phyloP scores from a whole-genome alignment of 2,113 vertebrate genomes.

The Otus sunia region DNA sequence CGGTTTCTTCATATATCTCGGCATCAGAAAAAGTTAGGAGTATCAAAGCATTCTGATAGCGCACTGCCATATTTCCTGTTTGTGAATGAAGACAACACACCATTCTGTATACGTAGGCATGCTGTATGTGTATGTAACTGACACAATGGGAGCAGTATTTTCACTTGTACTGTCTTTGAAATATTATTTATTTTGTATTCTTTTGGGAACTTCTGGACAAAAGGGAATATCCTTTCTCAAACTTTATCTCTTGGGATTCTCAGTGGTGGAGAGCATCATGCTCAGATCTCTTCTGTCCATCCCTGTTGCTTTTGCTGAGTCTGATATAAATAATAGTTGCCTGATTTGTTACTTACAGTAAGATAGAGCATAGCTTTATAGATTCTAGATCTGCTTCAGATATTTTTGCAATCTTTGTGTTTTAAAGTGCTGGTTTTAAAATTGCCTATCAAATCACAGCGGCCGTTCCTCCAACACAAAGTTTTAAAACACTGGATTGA shows the following conservation, averaged over 20 bases:
- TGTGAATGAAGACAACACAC: conserved; percentile 82
- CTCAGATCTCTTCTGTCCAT: conserved; percentile 59
- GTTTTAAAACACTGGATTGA: conserved; percentile 5
- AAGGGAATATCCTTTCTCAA: conserved; percentile 66
- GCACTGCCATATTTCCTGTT: conserved; percentile 80
- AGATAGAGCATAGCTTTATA: conserved; percentile 64
- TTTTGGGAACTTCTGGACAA: conserved; percentile 77
- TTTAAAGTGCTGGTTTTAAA: conserved; percentile 56
- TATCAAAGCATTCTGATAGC: conserved; percentile 79
- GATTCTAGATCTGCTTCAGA: conserved; percentile 46
- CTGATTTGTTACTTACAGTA: conserved; percentile 69
- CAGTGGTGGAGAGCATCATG: conserved; percentile 63
- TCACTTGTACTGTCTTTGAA: conserved; percentile 81
- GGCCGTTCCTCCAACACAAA: not conserved
- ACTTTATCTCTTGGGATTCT: conserved; percentile 68
- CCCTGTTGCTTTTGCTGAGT: conserved; percentile 45
- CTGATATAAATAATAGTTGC: conserved; percentile 49
- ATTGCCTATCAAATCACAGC: conserved; percentile 23
- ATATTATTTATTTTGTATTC: conserved; percentile 88
- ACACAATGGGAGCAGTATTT: conserved; percentile 83
- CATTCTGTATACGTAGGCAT: conserved; percentile 84
- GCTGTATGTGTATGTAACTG: conserved; percentile 82
- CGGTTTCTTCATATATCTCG: conserved; percentile 76
- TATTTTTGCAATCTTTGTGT: conserved; percentile 64
- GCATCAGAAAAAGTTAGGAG: conserved; percentile 75